Evolutionary conservation across 2,888 invertebrate species (phyloP), one percentile per base, ranked within the genome.

Genomic region (Nomada flava): DNA sequence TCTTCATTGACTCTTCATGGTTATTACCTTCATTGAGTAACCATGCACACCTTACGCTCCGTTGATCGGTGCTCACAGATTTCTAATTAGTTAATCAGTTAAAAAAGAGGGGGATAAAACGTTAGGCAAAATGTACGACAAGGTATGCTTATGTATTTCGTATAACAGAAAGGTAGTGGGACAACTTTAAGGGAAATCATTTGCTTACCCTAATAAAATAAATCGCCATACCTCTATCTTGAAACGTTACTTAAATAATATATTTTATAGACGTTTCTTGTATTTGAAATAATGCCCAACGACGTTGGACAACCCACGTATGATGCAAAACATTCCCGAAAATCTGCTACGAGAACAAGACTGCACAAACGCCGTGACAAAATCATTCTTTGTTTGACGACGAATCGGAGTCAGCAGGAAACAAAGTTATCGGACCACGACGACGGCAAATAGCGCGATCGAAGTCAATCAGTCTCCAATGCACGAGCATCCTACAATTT

Each of bases 361-460:
- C 44, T 7, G 5, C 15, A 11, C 15, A 42, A 36, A 42, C 15
- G 7, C 7, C 53, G 20, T 15, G 62, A 42, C 15, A 9, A n/a
- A 67, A 64, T 47, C 9, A 5, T 67, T 26, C n/a, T 23, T 42
- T 29, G 11, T 10, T 42, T 1, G 2, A 0, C 5, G 10, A 15
- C 11, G 42, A 36, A 36, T 42, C 55, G 9, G 15, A 57, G 23
- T 57, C 42, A 26, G 57, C n/a, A 53, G 7, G 69, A 44, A 57
- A 69, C 69, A 4, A 42, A 57, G 67, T 55, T 73, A 36, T 20
- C 52, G 44, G 2, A 15, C 50, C 36, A 7, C 13, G 10, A 23
- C 42, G 52, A 3, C 23, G 50, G 20, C 47, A 23, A 74, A 50
- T 74, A 74, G 68, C 55, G 36, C 36, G 68, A 74, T 74, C 57